Percentiles rank a stretch among this genome's conserved stretches.
Conservation (phyloP, 2,113 vertebrate genomes). For the Malaclemys terrapin region DNA sequence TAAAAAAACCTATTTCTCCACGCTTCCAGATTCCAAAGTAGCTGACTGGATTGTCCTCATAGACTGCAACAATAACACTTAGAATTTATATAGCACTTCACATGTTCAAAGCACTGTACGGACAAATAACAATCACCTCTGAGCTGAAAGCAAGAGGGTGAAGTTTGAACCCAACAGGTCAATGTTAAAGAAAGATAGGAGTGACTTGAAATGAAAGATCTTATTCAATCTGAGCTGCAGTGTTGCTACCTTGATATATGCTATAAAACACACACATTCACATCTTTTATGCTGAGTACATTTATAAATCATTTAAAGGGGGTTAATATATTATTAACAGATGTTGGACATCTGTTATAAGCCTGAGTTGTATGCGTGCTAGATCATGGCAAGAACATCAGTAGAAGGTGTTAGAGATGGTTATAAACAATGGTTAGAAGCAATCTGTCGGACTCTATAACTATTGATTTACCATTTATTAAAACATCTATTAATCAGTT, state of each 20-base stretch:
- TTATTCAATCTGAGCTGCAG: background rate
- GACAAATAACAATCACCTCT: background rate
- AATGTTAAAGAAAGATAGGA: conserved; percentile 3
- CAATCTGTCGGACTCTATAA: background rate
- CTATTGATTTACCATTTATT: background rate
- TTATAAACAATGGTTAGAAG: background rate
- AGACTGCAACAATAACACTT: background rate
- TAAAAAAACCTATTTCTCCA: background rate
- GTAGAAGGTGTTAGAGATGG: background rate
- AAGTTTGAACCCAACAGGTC: background rate
- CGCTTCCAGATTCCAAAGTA: background rate
- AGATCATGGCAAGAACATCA: background rate
- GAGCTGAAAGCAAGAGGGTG: background rate
- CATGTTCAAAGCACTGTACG: background rate
- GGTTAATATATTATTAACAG: conserved; percentile 34
- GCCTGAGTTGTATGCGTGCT: background rate
- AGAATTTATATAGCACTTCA: background rate
- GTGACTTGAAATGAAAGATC: background rate
- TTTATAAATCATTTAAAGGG: conserved; percentile 34
- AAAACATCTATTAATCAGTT: background rate
- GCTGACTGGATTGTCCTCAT: background rate
- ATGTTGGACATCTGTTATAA: background rate
- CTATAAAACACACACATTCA: conserved; percentile 45
- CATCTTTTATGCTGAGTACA: conserved; percentile 51
- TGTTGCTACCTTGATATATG: conserved; percentile 28